Base-by-base conservation (phyloP, 2,113 vertebrate genomes). In the Clupea harengus region DNA sequence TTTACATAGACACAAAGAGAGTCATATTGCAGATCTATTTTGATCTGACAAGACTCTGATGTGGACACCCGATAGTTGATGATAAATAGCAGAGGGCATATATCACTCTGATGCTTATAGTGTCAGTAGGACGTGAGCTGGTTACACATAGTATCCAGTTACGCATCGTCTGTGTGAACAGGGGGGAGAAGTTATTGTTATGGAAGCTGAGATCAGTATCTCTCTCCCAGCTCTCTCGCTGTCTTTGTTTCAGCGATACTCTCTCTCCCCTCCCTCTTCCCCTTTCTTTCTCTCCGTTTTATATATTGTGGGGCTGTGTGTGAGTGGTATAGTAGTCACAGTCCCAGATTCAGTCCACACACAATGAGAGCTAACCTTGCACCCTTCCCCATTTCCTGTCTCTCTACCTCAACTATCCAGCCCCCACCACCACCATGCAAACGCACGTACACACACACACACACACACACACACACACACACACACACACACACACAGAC, bases 401-500 rank as follows among this genome's bases (percentile, higher is more conserved):
- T 91, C 88, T 86, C 87, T 89, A 88, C 81, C 86, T 91, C 80
- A 86, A 89, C 87, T 81, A 81, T 88, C 89, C 87, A 85, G 88
- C 52, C 72, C 50, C 22, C 87, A 84, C 90, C 91, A 91, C 86
- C 60, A 84, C 86, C 93, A 39, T 39, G 89, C 78, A 87, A 39
- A 84, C 86, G 84, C 82, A 80, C 60, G 45, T 78, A 50, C 64
- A 54, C 22, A 46, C 78, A 87, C 49, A 84, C 86, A 87, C 82
- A 80, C 60, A 49, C 80, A 50, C 64, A 54, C 39, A 46, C 44
- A 4, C 18, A 47, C 3, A 25, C 60, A n/a, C 88, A 89, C 84
- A 39, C 22, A 87, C 87, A 89, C 89, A 86, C 83, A 85, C 87
- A 88, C 47, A 89, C 89, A 92, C 92, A 91, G 91, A 81, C 87